Evolutionary conservation across 2,797 vertebrate species (phyloP), one percentile per base, ranked within the genome.

Genomic region (Cichlasoma orientale): DNA sequence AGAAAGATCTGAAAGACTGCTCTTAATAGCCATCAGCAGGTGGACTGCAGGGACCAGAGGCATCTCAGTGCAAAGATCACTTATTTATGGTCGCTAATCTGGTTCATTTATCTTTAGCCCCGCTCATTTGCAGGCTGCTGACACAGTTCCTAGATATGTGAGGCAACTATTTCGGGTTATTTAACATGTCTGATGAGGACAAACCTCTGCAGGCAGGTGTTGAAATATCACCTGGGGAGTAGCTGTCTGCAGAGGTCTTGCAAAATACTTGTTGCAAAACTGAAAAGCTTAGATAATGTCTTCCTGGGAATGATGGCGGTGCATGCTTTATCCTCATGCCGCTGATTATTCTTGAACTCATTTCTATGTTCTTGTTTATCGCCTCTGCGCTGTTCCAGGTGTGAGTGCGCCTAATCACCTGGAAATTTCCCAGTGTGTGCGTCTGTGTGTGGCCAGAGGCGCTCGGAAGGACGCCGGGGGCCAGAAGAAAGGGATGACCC

Each of bases 31-130:
- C 36, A 4, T 83, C 25, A 68, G 76, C 57, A 81, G 79, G 77
- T 69, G 70, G 38, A 86, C 58, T 13, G 52, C 31, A 21, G 38
- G 58, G 53, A 77, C 71, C 50, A 16, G 79, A 75, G 79, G 75
- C 78, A 77, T 89, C 83, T 74, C 58, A n/a, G 89, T 87, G n/a
- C 91, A 92, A 93, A 91, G 89, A 85, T 78, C 87, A 55, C 29
- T 76, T 70, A 82, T 90, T 91, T 91, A 90, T 85, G 88, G 61
- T 27, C 5, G 10, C 74, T 86, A 87, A 90, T 91, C 91, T 84
- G 44, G 9, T 69, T 41, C 36, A 76, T 90, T 90, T 90, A 91
- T 91, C 88, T 92, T 66, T 21, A 33, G 47, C 25, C 23, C 41
- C 55, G 12, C 75, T 84, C 81, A 61, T 91, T 89, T 79, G 56